phyloP scores from a whole-genome alignment of 2,888 invertebrate species.

The Protodeltote pygarga region DNA sequence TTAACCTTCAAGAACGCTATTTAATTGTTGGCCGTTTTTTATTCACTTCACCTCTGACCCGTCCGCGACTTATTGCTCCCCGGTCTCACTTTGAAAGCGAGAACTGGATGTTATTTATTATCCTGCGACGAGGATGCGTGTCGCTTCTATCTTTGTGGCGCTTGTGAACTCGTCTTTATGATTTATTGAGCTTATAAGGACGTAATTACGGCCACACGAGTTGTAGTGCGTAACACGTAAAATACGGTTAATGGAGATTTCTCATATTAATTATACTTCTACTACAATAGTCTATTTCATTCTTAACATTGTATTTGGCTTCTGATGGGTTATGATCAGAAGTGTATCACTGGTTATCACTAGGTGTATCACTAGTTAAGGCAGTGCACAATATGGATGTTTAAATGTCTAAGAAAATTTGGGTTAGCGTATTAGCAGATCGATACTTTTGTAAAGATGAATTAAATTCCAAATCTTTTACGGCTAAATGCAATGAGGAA shows the following conservation, averaged over 20 bases:
- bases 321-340: neutral
- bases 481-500: too few species aligned
- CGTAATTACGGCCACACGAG: conserved; percentile 77
- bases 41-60: conserved; percentile 86
- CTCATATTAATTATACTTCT: conserved; percentile 10
- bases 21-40: conserved; percentile 87
- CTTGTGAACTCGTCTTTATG: conserved; percentile 79
- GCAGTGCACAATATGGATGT: too few species aligned
- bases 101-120: conserved; percentile 85
- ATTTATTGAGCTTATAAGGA: conserved; percentile 81
- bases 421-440: neutral
- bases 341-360: too few species aligned
- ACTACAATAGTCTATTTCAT: conserved; percentile 10
- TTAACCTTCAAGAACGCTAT: conserved; percentile 87
- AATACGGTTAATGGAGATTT: conserved; percentile 23
- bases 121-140: conserved; percentile 79
- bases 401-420: too few species aligned
- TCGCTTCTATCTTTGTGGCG: conserved; percentile 84
- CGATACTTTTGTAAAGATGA: too few species aligned
- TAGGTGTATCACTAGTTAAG: too few species aligned
- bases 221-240: conserved; percentile 35
- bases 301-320: conserved; percentile 10
- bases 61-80: conserved; percentile 84
- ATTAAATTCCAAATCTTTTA: too few species aligned
- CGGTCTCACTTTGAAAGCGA: conserved; percentile 84